Evolutionary conservation across 1,140 invertebrate genomes (phyloP), one percentile per base, ranked within the genome.

Genomic region (Linepithema humile): DNA sequence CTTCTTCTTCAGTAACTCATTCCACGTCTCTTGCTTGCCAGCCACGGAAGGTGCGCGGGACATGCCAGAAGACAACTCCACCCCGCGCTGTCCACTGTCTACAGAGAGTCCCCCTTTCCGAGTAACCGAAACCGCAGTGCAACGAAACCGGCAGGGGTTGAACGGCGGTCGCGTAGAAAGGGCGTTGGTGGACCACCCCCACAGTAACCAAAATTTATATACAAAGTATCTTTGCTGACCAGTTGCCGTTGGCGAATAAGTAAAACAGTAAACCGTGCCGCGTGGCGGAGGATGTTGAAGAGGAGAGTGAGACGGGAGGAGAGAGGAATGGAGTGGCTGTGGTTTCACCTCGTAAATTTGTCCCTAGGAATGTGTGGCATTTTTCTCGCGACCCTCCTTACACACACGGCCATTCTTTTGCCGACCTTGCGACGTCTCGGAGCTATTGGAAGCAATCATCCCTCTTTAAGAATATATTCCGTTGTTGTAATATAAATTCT

Each of bases 141-240:
- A 59, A 88, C 74, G 59, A 57, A 85, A 75, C 74, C 40, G 82
- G 73, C 38, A 50, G 62, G 77, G 62, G 77, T 72, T 29, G 62
- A 50, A 48, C 43, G 64, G 45, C 65, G 85, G 38, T 45, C 23
- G 29, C 40, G 38, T 55, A 64, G 83, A 78, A 50, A 73, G 45
- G 26, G n/a, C 35, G 64, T n/a, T 20, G 40, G 65, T 65, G 17
- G 73, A 23, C 20, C 38, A 35, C 62, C n/a, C 83, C 67, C 64
- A 35, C 82, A 48, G 82, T 86, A 72, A 90, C 92, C 91, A 92
- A 93, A 93, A 93, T 93, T 93, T 93, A 93, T 93, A 93, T 92
- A 93, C 92, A 92, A 93, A 93, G 92, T 93, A 93, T 93, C 93
- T 91, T 93, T 38, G 89, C 64, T 89, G 90, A 89, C 88, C 91